These are phyloP conservation scores for Leptopilina drosophilae DNA, from an alignment of 2,888 invertebrate species.

Conservation along the genomic window DNA sequence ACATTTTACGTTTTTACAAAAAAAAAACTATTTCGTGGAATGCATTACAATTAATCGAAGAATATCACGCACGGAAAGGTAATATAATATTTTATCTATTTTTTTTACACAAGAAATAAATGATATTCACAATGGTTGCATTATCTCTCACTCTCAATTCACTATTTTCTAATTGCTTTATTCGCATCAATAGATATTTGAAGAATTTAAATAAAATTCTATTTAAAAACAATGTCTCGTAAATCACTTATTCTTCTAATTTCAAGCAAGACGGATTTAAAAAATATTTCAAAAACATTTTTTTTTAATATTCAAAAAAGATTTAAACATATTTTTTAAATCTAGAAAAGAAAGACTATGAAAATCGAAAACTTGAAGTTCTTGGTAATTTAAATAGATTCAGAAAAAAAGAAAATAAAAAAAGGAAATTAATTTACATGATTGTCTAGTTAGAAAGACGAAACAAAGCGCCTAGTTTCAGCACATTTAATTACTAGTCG, in stretches of 20 bases:
- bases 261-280: too few relatives aligned
- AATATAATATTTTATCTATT: constrained; percentile 17
- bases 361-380: too few relatives aligned
- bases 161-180: background rate
- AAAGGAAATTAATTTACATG: background rate
- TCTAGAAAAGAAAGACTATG: background rate
- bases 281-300: too few relatives aligned
- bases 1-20: background rate
- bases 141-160: constrained; percentile 19
- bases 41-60: constrained; percentile 16
- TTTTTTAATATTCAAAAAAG: too few relatives aligned
- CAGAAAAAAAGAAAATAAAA: background rate
- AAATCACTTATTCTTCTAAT: background rate
- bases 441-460: background rate
- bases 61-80: constrained; percentile 4
- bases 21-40: constrained; percentile 24
- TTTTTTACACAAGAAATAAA: constrained; percentile 19
- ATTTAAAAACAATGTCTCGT: constrained; percentile 12
- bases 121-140: constrained; percentile 9
- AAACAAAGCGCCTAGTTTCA: background rate
- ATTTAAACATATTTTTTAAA: background rate
- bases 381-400: background rate
- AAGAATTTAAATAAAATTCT: constrained; percentile 26
- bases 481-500: background rate
- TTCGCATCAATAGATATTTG: background rate